These are phyloP conservation scores for Ctena decussata DNA, from an alignment of 2,888 invertebrate genomes.

Conservation along the genomic window DNA sequence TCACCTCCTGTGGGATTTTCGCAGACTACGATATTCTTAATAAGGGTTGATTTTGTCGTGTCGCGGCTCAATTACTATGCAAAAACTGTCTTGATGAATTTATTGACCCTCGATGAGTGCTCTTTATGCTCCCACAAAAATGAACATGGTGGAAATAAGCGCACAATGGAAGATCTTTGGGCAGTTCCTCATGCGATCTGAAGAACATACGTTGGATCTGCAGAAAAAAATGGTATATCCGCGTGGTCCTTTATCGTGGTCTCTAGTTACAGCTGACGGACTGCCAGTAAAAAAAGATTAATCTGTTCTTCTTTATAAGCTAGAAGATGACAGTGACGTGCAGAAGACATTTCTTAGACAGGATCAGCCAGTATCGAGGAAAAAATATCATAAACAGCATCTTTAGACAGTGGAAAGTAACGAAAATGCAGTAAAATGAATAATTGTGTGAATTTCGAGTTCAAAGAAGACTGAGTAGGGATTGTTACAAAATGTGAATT, in stretches of 20 bases:
- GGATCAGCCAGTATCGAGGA: background rate
- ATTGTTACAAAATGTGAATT: background rate
- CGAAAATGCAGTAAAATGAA: constrained; percentile 13
- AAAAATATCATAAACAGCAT: constrained; percentile 14
- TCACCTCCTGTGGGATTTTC: no score
- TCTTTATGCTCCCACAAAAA: constrained; percentile 30
- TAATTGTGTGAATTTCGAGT: background rate
- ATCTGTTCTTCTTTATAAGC: background rate
- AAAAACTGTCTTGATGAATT: constrained; percentile 20
- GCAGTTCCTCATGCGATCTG: background rate
- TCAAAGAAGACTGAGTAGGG: background rate
- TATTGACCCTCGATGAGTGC: constrained; percentile 23
- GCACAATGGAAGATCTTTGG: constrained; percentile 37
- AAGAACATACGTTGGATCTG: background rate
- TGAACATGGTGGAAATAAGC: constrained; percentile 45
- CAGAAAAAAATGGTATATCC: background rate
- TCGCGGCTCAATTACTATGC: constrained; percentile 34
- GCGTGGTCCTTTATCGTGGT: background rate
- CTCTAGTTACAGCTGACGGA: constrained; percentile 32
- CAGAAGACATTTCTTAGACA: background rate
- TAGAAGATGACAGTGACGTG: background rate
- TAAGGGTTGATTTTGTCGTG: constrained; percentile 42
- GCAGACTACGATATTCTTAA: no score
- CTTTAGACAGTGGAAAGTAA: constrained; percentile 24
- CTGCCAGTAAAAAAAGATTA: constrained; percentile 19